These are phyloP conservation scores for Pristionchus japonicus DNA, from an alignment of 2,888 invertebrate genomes.

Conservation along the genomic window DNA sequence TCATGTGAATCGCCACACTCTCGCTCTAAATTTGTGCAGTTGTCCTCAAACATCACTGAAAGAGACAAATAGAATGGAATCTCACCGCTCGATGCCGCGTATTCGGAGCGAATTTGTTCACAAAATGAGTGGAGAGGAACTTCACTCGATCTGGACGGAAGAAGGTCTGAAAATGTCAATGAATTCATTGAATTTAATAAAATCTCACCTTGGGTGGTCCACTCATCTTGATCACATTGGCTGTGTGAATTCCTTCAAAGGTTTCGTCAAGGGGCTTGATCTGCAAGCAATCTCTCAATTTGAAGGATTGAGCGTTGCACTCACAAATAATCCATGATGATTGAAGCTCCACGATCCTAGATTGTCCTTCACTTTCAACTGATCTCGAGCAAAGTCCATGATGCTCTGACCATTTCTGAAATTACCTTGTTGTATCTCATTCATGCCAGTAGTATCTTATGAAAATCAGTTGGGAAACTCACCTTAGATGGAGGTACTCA, in stretches of 20 bases:
- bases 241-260: neutral
- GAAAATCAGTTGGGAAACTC: neutral
- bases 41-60: neutral
- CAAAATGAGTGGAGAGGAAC: neutral
- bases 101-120: neutral
- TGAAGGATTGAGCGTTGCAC: too few relatives aligned
- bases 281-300: neutral
- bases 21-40: neutral
- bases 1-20: neutral
- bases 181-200: neutral
- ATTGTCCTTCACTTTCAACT: neutral
- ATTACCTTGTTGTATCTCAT: too few relatives aligned
- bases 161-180: neutral
- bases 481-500: slow-evolving; percentile 16
- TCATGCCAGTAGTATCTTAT: too few relatives aligned
- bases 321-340: slow-evolving; percentile 22
- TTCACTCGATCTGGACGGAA: neutral
- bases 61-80: neutral
- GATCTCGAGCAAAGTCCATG: neutral
- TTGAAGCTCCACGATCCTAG: slow-evolving; percentile 14
- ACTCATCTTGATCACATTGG: neutral
- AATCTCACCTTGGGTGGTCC: neutral
- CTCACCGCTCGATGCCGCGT: neutral
- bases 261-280: neutral
- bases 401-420: neutral